These are phyloP conservation scores for Drosophila teissieri DNA, from an alignment of 1,140 invertebrate species.

Conservation along the genomic window DNA sequence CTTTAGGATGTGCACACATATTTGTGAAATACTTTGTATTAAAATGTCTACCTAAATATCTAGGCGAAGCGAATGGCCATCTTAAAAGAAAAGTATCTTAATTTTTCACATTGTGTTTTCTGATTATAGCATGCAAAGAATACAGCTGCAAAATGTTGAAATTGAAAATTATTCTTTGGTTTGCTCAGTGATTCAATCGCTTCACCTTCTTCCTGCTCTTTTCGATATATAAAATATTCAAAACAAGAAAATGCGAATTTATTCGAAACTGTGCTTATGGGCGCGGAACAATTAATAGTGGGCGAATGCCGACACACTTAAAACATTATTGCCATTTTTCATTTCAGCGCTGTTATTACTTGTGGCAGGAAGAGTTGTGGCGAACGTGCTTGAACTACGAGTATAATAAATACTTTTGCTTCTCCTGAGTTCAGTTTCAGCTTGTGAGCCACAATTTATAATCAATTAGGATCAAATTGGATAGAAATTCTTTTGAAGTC, in stretches of 20 bases:
- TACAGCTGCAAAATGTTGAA: not conserved
- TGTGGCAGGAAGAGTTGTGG: constrained; percentile 25
- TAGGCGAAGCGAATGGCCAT: too few relatives aligned
- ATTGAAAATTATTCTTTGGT: not conserved
- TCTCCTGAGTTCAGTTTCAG: constrained; percentile 5
- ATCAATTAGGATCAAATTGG: constrained; percentile 70
- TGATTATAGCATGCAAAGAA: too few relatives aligned
- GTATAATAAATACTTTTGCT: constrained; percentile 14
- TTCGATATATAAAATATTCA: constrained; percentile 1
- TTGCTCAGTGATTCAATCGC: constrained; percentile 19
- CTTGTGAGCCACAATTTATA: constrained; percentile 58
- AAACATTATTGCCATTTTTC: constrained; percentile 35
- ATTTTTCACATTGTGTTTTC: too few relatives aligned
- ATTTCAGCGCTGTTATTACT: constrained; percentile 40
- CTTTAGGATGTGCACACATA: too few relatives aligned
- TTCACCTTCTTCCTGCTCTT: not conserved
- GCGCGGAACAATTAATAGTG: constrained; percentile 47
- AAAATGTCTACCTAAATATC: too few relatives aligned
- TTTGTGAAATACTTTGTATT: too few relatives aligned
- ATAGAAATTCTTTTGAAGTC: constrained; percentile 63
- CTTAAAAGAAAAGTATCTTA: too few relatives aligned
- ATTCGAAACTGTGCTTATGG: constrained; percentile 34
- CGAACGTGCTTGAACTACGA: constrained; percentile 36
- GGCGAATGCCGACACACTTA: constrained; percentile 24
- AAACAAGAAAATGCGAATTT: constrained; percentile 14